Conservation (phyloP, 2,113 vertebrate genomes). For the Dolichallabes microphthalmus region DNA sequence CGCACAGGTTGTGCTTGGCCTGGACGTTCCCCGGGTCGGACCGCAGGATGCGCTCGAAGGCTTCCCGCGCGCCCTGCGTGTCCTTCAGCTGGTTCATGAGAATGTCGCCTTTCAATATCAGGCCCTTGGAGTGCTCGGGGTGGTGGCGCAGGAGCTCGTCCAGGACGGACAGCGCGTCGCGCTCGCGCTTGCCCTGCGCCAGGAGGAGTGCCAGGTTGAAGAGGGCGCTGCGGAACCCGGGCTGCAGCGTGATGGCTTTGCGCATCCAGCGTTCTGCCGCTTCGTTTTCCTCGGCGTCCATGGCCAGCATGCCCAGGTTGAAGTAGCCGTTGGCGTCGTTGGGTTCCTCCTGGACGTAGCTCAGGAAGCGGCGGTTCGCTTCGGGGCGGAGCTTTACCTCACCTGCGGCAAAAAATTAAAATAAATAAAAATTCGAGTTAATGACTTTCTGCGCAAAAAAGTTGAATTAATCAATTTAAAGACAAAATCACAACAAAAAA, state of each 20-base stretch:
- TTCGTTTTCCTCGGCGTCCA: conserved; percentile 88
- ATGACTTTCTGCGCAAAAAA: not conserved
- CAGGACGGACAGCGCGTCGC: conserved; percentile 85
- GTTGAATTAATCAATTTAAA: not conserved
- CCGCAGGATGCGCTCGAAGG: conserved; percentile 87
- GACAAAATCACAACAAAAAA: not conserved
- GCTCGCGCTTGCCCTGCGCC: conserved; percentile 87
- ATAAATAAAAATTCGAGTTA: not conserved
- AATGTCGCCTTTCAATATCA: conserved; percentile 97
- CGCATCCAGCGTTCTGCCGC: conserved; percentile 96
- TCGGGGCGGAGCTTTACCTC: conserved; percentile 89
- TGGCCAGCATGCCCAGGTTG: conserved; percentile 97
- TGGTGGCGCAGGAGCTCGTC: conserved; percentile 87
- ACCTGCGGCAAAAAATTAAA: conserved; percentile 67
- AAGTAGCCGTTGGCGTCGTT: conserved; percentile 95
- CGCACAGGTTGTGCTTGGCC: conserved; percentile 96
- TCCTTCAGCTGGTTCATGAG: conserved; percentile 98
- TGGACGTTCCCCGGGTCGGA: conserved; percentile 92
- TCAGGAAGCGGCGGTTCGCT: conserved; percentile 88
- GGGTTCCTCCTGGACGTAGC: conserved; percentile 89
- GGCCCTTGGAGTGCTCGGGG: conserved; percentile 93
- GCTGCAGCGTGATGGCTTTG: conserved; percentile 85
- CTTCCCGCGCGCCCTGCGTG: conserved; percentile 85
- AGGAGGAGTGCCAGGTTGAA: conserved; percentile 96
- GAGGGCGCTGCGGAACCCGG: conserved; percentile 90